phyloP scores from a whole-genome alignment of 2,797 vertebrate species.

The Sebastes kiyomatsui region DNA sequence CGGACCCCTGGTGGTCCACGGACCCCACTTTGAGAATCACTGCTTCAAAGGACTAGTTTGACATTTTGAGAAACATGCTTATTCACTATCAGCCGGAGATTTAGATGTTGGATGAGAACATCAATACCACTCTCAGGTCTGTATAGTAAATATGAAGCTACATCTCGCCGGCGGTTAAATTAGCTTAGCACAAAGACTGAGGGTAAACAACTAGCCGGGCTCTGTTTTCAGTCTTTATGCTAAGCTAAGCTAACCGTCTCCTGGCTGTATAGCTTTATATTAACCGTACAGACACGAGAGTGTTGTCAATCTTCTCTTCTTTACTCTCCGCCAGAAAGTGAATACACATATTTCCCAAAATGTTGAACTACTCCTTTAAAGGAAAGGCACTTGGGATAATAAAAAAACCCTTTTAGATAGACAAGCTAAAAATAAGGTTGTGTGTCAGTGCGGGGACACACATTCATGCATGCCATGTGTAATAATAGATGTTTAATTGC shows the following conservation, averaged over 20 bases:
- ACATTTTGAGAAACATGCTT: not conserved
- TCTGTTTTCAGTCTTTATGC: not conserved
- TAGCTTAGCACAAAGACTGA: not conserved
- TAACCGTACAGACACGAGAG: not conserved
- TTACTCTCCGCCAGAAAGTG: not conserved
- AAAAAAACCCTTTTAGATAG: not conserved
- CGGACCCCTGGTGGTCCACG: too few relatives aligned
- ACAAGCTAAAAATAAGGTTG: not conserved
- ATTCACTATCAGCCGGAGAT: not conserved
- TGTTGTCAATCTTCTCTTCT: not conserved
- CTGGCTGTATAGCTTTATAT: not conserved
- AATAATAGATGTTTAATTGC: constrained; percentile 2
- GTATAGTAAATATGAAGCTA: not conserved
- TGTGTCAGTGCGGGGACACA: not conserved
- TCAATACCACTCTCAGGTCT: not conserved
- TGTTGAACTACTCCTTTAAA: not conserved
- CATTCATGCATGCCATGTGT: not conserved
- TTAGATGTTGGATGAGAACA: not conserved
- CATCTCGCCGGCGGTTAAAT: accelerated
- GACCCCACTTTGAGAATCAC: too few relatives aligned
- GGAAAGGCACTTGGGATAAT: not conserved
- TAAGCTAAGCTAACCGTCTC: not conserved
- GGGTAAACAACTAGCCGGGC: not conserved
- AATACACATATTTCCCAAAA: not conserved
- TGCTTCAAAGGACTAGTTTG: not conserved